Conservation (phyloP, 1,140 invertebrate genomes). For the Drosophila biarmipes region DNA sequence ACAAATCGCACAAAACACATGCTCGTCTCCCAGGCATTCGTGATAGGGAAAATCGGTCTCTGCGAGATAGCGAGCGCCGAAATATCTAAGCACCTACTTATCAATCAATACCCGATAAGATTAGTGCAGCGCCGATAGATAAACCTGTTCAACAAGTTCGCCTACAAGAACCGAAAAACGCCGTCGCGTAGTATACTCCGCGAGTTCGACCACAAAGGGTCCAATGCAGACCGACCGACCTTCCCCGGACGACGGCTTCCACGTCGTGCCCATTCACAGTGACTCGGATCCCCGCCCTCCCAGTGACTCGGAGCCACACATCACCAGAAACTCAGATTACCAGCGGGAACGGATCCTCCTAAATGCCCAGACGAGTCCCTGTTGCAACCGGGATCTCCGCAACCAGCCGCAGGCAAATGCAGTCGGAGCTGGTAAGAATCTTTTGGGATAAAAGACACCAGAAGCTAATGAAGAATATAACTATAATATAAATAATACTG, state of each 20-base stretch:
- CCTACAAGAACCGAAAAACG: conserved; percentile 8
- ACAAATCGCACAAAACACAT: conserved; percentile 25
- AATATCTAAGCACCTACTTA: conserved; percentile 36
- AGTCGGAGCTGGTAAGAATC: conserved; percentile 53
- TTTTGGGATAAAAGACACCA: too few relatives aligned
- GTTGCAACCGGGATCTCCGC: conserved; percentile 60
- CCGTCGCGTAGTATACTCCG: conserved; percentile 37
- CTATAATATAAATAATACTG: too few relatives aligned
- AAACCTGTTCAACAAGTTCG: conserved; percentile 45
- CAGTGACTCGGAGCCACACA: not conserved
- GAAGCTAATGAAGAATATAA: too few relatives aligned
- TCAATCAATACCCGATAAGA: conserved; percentile 72
- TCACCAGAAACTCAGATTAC: conserved; percentile 1
- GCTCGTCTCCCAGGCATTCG: conserved; percentile 11
- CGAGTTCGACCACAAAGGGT: conserved; percentile 34
- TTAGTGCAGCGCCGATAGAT: conserved; percentile 46
- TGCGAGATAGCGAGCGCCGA: conserved; percentile 30
- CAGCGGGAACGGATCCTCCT: conserved; percentile 20
- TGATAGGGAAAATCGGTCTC: conserved; percentile 38
- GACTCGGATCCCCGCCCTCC: not conserved
- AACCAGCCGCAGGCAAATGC: conserved; percentile 71
- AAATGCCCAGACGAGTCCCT: conserved; percentile 26
- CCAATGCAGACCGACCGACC: conserved; percentile 31
- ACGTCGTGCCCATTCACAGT: conserved; percentile 31
- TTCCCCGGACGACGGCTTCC: conserved; percentile 38